A percentile compares a stretch with the other conserved stretches of the same genome.
These are phyloP conservation scores for Hydractinia symbiolongicarpus DNA, from an alignment of 30 jellyfish, hydroid and myxozoan genomes.

Conservation along the genomic window DNA sequence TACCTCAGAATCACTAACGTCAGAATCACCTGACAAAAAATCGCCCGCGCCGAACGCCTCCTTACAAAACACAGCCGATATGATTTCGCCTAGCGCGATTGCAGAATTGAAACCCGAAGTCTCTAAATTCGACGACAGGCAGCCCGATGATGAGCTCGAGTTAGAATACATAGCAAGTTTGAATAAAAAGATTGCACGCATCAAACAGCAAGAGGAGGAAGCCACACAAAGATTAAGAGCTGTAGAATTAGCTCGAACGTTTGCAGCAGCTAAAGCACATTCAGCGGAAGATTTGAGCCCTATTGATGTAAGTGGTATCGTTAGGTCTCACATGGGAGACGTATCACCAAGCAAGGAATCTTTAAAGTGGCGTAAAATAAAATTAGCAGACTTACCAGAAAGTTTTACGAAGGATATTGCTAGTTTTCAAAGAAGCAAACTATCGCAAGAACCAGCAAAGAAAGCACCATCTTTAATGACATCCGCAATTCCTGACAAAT, in stretches of 20 bases:
- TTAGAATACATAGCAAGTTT: slow-evolving; percentile 21
- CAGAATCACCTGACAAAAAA: not conserved
- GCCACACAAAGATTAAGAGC: not conserved
- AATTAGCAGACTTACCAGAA: not conserved
- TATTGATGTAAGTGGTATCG: not conserved
- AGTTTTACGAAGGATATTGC: not conserved
- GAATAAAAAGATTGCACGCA: slow-evolving; percentile 18
- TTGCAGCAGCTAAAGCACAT: not conserved
- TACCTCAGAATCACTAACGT: not conserved
- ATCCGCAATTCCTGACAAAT: not conserved
- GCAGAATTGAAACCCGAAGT: not conserved
- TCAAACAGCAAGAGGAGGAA: slow-evolving; percentile 18
- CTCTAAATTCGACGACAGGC: not conserved
- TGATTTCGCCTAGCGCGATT: slow-evolving; percentile 1
- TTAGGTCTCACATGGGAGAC: too few species aligned
- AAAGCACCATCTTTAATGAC: not conserved
- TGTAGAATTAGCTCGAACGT: not conserved
- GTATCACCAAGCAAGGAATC: too few species aligned
- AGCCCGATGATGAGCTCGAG: slow-evolving; percentile 1
- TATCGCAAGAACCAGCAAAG: not conserved
- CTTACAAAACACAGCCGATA: not conserved
- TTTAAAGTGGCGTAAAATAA: too few species aligned
- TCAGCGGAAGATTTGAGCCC: slow-evolving; percentile 1
- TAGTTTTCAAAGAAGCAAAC: not conserved
- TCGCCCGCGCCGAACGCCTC: not conserved